phyloP scores from a whole-genome alignment of 2,797 vertebrate species.

The Eulemur rubriventer region DNA sequence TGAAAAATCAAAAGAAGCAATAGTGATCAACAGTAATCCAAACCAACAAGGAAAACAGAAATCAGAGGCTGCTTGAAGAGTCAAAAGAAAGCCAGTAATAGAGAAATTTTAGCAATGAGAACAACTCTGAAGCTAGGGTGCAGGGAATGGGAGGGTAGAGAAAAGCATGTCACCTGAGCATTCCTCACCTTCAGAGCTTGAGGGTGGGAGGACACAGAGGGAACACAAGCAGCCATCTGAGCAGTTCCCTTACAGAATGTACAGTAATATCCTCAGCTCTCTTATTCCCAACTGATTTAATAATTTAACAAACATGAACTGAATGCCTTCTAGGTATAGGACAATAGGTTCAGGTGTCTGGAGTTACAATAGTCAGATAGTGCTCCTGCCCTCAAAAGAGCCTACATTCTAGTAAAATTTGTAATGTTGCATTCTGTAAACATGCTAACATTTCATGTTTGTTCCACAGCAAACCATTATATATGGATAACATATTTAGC shows the following conservation, averaged over 20 bases:
- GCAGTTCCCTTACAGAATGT: not conserved
- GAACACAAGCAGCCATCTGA: not conserved
- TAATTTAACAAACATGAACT: conserved; percentile 12
- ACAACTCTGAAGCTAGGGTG: not conserved
- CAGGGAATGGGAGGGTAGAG: not conserved
- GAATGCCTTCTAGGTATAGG: not conserved
- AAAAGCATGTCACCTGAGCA: not conserved
- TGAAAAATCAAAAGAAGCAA: not conserved
- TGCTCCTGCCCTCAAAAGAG: not conserved
- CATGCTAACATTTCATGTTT: not conserved
- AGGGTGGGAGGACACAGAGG: not conserved
- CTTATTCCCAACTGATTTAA: conserved; percentile 33
- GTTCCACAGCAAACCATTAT: conserved; percentile 8
- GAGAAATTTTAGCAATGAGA: conserved; percentile 36
- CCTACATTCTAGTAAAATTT: not conserved
- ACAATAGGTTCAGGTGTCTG: not conserved
- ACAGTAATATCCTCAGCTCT: not conserved
- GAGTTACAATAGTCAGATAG: conserved; percentile 17
- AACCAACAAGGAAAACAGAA: not conserved
- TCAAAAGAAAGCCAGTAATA: conserved; percentile 3
- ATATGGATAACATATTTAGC: not conserved
- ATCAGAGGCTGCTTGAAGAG: not conserved
- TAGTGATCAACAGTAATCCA: not conserved
- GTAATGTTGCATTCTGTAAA: not conserved
- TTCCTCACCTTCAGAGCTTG: not conserved